Evolutionary conservation across 2,888 invertebrate species (phyloP).

Genomic region (Spisula solida): DNA sequence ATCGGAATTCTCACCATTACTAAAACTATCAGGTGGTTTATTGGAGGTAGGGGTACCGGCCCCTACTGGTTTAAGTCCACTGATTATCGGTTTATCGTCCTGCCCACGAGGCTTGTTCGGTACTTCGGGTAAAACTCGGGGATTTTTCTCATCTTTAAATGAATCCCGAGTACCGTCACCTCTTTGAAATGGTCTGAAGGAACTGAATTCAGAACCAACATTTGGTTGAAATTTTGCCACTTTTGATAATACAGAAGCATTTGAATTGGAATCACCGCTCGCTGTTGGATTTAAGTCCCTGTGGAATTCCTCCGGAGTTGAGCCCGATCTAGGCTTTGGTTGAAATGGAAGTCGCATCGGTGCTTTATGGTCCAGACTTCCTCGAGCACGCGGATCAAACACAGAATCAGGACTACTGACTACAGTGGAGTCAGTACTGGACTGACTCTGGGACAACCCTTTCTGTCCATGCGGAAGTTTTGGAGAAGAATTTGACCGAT

Average conservation of each 20-base stretch:
- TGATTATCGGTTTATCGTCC: conserved; percentile 79
- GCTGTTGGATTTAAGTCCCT: conserved; percentile 49
- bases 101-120: conserved; percentile 73
- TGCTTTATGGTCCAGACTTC: conserved; percentile 73
- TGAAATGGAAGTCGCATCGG: conserved; percentile 75
- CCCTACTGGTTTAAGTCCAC: conserved; percentile 70
- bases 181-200: conserved; percentile 74
- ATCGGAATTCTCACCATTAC: conserved; percentile 64
- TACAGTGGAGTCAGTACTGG: conserved; percentile 72
- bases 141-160: conserved; percentile 68
- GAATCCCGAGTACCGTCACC: conserved; percentile 73
- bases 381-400: conserved; percentile 61
- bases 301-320: conserved; percentile 62
- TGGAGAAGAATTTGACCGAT: conserved; percentile 65
- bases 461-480: conserved; percentile 58
- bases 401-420: conserved; percentile 74
- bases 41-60: conserved; percentile 65
- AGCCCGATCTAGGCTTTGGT: conserved; percentile 72
- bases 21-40: conserved; percentile 49
- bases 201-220: conserved; percentile 72
- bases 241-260: conserved; percentile 77
- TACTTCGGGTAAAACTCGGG: conserved; percentile 71
- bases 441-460: conserved; percentile 71
- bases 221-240: conserved; percentile 77
- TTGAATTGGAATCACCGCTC: conserved; percentile 60